phyloP scores from a whole-genome alignment of 2,797 vertebrate species.

The Dryobates pubescens region DNA sequence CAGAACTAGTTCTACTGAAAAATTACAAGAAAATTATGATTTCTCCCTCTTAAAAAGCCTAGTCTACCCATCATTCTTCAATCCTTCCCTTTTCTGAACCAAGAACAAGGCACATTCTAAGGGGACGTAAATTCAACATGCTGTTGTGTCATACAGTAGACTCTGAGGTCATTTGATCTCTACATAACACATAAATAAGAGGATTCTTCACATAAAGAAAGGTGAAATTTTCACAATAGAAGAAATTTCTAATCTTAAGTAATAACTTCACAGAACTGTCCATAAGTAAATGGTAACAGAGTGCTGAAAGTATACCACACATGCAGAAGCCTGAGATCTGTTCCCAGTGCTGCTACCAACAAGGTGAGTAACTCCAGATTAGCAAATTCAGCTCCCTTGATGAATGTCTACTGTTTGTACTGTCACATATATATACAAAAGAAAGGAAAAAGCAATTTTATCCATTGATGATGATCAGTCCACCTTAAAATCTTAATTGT shows the following conservation, averaged over 20 bases:
- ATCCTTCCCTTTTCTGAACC: background rate
- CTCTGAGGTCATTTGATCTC: background rate
- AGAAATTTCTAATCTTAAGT: background rate
- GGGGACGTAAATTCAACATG: rapidly evolving
- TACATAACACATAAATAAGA: background rate
- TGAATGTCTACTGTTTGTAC: background rate
- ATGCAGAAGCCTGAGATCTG: background rate
- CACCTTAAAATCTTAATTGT: too few relatives aligned
- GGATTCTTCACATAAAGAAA: background rate
- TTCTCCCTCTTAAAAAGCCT: background rate
- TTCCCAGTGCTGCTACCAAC: background rate
- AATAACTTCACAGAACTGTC: background rate
- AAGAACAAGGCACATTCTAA: background rate
- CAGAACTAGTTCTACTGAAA: background rate
- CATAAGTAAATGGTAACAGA: background rate
- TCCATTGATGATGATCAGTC: too few relatives aligned
- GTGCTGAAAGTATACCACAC: background rate
- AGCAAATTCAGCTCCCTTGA: background rate
- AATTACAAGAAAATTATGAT: background rate
- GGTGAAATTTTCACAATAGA: background rate
- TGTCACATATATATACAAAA: rapidly evolving
- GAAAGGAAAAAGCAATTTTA: background rate
- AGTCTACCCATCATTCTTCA: background rate
- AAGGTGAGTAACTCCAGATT: background rate
- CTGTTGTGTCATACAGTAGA: background rate